Conservation (phyloP, 2,888 invertebrate genomes). For the Cyclophora albipunctata region DNA sequence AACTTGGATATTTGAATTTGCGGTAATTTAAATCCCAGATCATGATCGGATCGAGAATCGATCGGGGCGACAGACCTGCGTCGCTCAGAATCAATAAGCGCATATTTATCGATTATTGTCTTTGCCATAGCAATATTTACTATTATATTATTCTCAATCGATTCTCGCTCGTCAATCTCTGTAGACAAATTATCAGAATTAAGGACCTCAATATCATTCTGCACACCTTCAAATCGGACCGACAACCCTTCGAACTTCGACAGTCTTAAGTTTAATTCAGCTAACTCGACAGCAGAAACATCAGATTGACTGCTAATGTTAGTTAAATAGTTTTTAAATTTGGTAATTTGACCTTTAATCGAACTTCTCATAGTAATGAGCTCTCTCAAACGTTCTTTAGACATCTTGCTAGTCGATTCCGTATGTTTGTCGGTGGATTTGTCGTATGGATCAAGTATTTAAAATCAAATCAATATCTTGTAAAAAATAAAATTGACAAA, state of each 20-base stretch:
- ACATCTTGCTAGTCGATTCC: no score
- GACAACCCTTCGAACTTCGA: constrained; percentile 6
- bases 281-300: not conserved
- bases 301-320: not conserved
- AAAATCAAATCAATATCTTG: not conserved
- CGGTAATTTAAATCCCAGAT: constrained; percentile 6
- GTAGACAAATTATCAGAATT: not conserved
- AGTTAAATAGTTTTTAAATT: not conserved
- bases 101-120: not conserved
- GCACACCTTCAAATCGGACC: constrained; percentile 7
- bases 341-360: constrained; percentile 4
- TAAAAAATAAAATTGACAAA: not conserved
- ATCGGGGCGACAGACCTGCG: not conserved
- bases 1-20: constrained; percentile 14
- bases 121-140: not conserved
- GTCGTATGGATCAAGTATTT: not conserved
- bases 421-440: not conserved
- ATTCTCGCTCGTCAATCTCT: constrained; percentile 1
- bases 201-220: constrained; percentile 1
- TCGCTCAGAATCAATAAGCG: not conserved
- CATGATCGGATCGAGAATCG: not conserved
- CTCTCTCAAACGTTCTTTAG: not conserved
- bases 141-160: not conserved
- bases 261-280: constrained; percentile 4
- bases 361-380: not conserved